phyloP scores from a whole-genome alignment of 2,888 invertebrate species.

The Caenorhabditis sp. region DNA sequence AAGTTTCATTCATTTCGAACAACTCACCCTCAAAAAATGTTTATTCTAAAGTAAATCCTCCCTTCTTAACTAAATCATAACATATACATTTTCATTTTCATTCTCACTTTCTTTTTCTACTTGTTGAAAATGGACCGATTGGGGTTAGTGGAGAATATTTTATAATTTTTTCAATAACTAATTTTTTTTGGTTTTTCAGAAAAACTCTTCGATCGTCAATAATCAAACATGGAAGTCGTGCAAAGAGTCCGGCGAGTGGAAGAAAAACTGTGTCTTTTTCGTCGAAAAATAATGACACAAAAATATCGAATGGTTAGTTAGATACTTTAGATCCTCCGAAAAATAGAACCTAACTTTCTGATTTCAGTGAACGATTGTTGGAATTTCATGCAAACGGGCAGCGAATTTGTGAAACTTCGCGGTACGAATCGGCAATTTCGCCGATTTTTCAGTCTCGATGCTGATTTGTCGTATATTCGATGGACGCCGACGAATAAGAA shows the following conservation, averaged over 20 bases:
- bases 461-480: slow-evolving; percentile 75
- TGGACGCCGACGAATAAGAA: slow-evolving; percentile 77
- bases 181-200: slow-evolving; percentile 30
- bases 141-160: neutral
- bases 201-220: slow-evolving; percentile 71
- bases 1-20: neutral
- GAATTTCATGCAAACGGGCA: slow-evolving; percentile 76
- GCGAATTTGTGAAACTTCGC: slow-evolving; percentile 76
- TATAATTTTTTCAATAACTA: neutral
- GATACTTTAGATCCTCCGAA: neutral
- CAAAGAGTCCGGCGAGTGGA: slow-evolving; percentile 71
- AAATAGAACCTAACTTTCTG: neutral
- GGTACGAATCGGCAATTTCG: slow-evolving; percentile 76
- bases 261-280: slow-evolving; percentile 49
- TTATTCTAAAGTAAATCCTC: neutral
- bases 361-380: slow-evolving; percentile 76
- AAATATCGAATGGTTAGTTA: slow-evolving; percentile 75
- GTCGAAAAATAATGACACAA: slow-evolving; percentile 72
- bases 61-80: neutral
- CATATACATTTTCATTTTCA: neutral
- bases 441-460: slow-evolving; percentile 75
- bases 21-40: neutral
- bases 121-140: neutral
- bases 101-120: no score
- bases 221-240: slow-evolving; percentile 69